These are phyloP conservation scores for Antechinus stuartii DNA, from an alignment of 2,113 vertebrate genomes.

Conservation along the genomic window DNA sequence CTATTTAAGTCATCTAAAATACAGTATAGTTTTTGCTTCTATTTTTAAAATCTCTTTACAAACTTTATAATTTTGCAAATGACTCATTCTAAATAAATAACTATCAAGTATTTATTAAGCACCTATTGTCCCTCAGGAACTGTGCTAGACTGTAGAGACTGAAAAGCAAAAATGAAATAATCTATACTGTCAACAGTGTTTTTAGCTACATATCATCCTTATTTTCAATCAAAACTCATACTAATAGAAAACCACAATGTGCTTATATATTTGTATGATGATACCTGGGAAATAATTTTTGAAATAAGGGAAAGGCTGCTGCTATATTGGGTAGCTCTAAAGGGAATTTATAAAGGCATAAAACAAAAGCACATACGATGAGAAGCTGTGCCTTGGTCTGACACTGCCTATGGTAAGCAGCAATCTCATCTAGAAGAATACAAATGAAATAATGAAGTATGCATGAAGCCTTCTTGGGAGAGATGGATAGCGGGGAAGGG, in stretches of 20 bases:
- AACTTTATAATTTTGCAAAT: not conserved
- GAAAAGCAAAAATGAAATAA: not conserved
- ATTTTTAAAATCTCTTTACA: not conserved
- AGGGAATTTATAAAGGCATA: not conserved
- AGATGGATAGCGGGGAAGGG: too few species aligned
- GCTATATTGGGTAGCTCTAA: not conserved
- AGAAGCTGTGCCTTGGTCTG: not conserved
- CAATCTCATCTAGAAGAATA: too few species aligned
- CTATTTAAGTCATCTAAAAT: not conserved
- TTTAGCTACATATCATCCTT: not conserved
- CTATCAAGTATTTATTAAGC: not conserved
- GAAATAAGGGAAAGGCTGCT: not conserved
- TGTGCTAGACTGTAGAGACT: not conserved
- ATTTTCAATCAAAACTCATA: not conserved
- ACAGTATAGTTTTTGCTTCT: not conserved
- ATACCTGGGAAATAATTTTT: not conserved
- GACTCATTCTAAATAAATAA: not conserved
- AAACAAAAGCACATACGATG: not conserved
- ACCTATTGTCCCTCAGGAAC: not conserved
- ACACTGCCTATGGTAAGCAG: not conserved
- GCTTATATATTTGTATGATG: not conserved
- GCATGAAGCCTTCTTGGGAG: not conserved
- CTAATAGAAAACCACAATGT: not conserved
- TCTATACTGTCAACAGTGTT: not conserved
- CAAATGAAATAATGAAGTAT: not conserved